Percentiles rank a stretch among this genome's conserved stretches.
Evolutionary conservation across 2,888 invertebrate genomes (phyloP).

Genomic region (Calameuta filiformis): DNA sequence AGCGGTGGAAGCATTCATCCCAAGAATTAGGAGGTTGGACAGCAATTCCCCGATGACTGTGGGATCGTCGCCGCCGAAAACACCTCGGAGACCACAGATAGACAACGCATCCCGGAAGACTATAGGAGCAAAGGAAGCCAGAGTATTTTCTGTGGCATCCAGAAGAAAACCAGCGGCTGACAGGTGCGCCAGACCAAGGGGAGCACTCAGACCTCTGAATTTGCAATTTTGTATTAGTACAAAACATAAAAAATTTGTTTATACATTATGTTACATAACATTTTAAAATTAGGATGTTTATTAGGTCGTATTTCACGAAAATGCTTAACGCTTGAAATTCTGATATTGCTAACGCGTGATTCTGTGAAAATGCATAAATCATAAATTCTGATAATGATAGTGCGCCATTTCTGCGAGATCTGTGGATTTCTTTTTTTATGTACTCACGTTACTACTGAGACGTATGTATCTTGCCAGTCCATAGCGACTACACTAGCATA

Average conservation of each 20-base stretch:
- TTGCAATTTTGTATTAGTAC: neutral
- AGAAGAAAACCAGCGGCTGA: conserved; percentile 69
- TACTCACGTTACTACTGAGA: conserved; percentile 76
- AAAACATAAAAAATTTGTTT: neutral
- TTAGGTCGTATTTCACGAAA: no score
- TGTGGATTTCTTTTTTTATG: neutral
- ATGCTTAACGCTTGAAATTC: no score
- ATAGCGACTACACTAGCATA: conserved; percentile 74
- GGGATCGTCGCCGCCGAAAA: conserved; percentile 69
- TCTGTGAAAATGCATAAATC: no score
- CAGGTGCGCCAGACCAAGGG: conserved; percentile 68
- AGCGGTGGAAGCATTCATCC: conserved; percentile 65
- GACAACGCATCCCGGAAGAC: conserved; percentile 48
- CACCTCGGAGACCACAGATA: conserved; percentile 69
- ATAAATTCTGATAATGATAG: no score
- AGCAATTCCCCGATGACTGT: conserved; percentile 68
- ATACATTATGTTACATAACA: neutral
- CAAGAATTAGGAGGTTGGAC: conserved; percentile 65
- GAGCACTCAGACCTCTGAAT: conserved; percentile 69
- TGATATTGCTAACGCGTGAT: no score
- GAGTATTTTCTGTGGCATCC: conserved; percentile 61
- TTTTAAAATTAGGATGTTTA: no score
- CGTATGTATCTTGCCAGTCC: conserved; percentile 76
- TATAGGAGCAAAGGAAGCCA: conserved; percentile 49
- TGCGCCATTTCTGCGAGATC: no score